These are phyloP conservation scores for Cryptoblepharus egeriae DNA, from an alignment of 2,797 vertebrate genomes.

Conservation along the genomic window DNA sequence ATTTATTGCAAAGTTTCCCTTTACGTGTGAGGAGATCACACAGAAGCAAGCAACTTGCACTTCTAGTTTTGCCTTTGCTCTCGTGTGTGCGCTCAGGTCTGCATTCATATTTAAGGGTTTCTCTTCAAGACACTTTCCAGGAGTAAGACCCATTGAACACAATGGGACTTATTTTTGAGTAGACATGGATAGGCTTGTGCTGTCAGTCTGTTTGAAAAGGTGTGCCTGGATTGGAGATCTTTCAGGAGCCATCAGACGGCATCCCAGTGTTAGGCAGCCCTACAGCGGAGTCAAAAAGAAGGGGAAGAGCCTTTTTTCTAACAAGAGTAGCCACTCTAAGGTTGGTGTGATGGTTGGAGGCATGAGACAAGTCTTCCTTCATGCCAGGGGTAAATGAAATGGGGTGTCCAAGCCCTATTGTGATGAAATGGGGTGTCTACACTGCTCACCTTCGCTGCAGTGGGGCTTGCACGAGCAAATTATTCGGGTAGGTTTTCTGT, in stretches of 20 bases:
- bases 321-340: accelerated
- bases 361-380: too few species aligned
- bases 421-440: neutral
- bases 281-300: neutral
- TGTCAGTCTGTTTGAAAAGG: accelerated
- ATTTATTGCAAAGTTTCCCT: too few species aligned
- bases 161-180: too few species aligned
- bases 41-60: neutral
- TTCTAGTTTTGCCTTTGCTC: neutral
- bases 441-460: neutral
- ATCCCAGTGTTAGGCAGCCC: too few species aligned
- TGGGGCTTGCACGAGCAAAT: neutral
- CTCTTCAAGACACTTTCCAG: too few species aligned
- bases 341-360: neutral
- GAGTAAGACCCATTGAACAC: too few species aligned
- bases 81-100: neutral
- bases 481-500: neutral
- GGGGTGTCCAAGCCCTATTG: neutral
- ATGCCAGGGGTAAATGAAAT: too few species aligned
- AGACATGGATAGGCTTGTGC: too few species aligned
- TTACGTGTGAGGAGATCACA: neutral
- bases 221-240: neutral
- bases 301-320: neutral
- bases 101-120: neutral
- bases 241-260: accelerated